These are phyloP conservation scores for Sebastes minor DNA, from an alignment of 2,797 vertebrate genomes.

Conservation along the genomic window DNA sequence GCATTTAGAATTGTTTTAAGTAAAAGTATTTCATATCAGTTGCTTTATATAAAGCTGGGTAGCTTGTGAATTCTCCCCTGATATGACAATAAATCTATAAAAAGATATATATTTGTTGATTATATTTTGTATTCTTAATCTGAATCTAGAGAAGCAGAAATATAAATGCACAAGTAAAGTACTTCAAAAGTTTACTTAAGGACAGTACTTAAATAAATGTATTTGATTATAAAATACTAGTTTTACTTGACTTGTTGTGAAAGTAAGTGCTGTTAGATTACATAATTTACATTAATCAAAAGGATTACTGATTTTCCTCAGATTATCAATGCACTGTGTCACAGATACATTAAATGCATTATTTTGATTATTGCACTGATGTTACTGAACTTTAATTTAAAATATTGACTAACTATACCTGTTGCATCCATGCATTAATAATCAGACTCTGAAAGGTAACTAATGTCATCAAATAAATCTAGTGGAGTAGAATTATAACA, in stretches of 20 bases:
- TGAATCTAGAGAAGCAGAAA: neutral
- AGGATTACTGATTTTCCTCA: too few species aligned
- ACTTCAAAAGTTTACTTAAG: neutral
- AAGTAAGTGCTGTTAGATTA: neutral
- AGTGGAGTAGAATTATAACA: too few species aligned
- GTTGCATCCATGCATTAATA: too few species aligned
- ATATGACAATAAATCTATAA: too few species aligned
- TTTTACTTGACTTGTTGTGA: neutral
- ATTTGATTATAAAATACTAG: neutral
- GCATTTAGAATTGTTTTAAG: neutral
- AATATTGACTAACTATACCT: too few species aligned
- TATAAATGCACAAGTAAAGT: too few species aligned
- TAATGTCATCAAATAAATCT: rapidly evolving
- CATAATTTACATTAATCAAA: neutral
- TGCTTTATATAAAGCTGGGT: neutral
- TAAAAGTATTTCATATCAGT: neutral
- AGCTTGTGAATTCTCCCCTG: neutral
- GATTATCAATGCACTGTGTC: neutral
- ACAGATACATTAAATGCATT: rapidly evolving
- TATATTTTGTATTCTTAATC: neutral
- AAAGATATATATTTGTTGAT: too few species aligned
- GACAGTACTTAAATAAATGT: neutral
- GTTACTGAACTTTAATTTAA: neutral
- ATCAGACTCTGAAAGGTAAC: too few species aligned
- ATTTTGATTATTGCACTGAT: neutral